A percentile compares a stretch with the other conserved stretches of the same genome.
Conservation (phyloP, 2,888 invertebrate species). For the Coremacera marginata region DNA sequence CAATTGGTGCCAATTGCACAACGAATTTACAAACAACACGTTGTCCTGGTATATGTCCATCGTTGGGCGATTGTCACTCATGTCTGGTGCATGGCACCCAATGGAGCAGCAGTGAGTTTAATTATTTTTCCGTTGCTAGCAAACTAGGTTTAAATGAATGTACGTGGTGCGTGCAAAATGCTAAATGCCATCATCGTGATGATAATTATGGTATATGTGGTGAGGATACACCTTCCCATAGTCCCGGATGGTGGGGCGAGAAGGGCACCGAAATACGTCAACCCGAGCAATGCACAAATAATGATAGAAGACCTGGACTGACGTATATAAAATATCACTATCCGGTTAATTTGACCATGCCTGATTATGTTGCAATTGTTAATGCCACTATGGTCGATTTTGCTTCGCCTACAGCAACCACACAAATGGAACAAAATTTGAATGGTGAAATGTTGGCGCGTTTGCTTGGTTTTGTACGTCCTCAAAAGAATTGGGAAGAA, state of each 20-base stretch:
- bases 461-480: constrained; percentile 84
- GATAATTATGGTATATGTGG: constrained; percentile 84
- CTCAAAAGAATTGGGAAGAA: constrained; percentile 82
- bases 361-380: constrained; percentile 88
- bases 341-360: constrained; percentile 88
- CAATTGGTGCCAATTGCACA: constrained; percentile 89
- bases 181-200: constrained; percentile 88
- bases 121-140: constrained; percentile 76
- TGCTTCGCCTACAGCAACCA: constrained; percentile 78
- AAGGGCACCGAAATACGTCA: constrained; percentile 82
- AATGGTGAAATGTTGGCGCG: constrained; percentile 83
- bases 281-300: constrained; percentile 82
- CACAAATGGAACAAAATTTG: constrained; percentile 76
- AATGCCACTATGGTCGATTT: constrained; percentile 88
- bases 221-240: constrained; percentile 85
- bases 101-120: constrained; percentile 53
- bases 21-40: constrained; percentile 89
- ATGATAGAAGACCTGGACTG: constrained; percentile 87
- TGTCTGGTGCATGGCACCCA: constrained; percentile 82
- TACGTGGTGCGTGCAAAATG: constrained; percentile 94
- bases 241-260: constrained; percentile 91
- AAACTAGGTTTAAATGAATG: constrained; percentile 85
- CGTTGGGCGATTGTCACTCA: constrained; percentile 89
- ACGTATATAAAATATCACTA: constrained; percentile 90
- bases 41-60: constrained; percentile 90